Base-by-base conservation (phyloP, 2,797 vertebrate species). In the Trichosurus vulpecula region DNA sequence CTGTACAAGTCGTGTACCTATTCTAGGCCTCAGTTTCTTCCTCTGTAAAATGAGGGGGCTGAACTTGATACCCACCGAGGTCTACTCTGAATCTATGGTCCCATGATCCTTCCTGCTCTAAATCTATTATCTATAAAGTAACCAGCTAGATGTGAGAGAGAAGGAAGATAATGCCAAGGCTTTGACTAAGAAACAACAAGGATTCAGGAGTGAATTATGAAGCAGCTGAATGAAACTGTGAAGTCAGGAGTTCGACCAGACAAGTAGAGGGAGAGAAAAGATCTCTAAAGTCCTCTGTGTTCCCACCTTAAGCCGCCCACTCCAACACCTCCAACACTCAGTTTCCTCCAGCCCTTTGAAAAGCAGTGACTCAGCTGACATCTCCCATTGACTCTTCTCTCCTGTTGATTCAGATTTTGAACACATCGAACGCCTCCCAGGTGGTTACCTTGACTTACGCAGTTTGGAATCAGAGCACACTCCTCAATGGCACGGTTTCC, bases 361-460 rank as follows among this genome's bases (percentile, higher is more conserved):
- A 93, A 92, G 90, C 96, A 96, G 94, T 95, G 94, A 94, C 56
- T 96, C 93, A 58, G 94, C 96, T 90, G 95, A 52, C 92, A 35
- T 94, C 93, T 98, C 93, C 96, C 96, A 95, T 92, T 93, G 92
- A n/a, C 94, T 89, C 93, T 98, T 97, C 96, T 74, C 93, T 93
- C 98, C 93, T 96, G 92, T 96, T 94, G 0, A 96, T 98, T 97
- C 98, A 99, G 99, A 99, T 99, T 94, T 97, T 99, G 98, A 99
- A 99, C 98, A 99, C 99, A 0, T 99, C 99, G 96, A 98, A 98
- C 1, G 98, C 98, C 91, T 99, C 99, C 94, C 99, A 99, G 93
- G 98, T 99, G 90, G 99, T 99, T 97, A 99, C 99, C 61, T 94
- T 99, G 98, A 99, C 99, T 98, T 99, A 99, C 14, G 98, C 99